Base-by-base conservation (phyloP, 1,140 invertebrate genomes). In the Spodoptera frugiperda region DNA sequence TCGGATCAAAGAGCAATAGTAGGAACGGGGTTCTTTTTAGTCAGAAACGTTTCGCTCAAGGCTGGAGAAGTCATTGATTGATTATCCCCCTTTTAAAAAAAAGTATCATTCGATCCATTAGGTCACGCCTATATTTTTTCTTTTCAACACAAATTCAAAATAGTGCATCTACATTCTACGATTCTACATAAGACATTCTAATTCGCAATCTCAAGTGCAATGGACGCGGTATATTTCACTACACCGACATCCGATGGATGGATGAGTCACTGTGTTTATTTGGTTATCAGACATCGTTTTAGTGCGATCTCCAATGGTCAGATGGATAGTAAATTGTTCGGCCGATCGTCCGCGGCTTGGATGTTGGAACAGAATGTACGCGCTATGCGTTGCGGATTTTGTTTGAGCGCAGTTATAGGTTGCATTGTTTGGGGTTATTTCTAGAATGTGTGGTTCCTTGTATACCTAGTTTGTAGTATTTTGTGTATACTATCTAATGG, bases 201-300 rank as follows among this genome's bases (percentile, higher is more conserved):
- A 21, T 61, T 10, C 21, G 0, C 8, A 65, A 49, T 65, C 55
- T 54, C 33, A 77, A 59, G 55, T 70, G 57, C 57, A 81, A 81
- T 76, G 79, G 71, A 78, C 48, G 44, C 61, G 33, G 19, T 48
- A 25, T 21, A 44, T 53, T 30, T 59, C 51, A 67, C 48, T 59
- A 71, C 73, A 79, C 74, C 70, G 71, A 70, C 68, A 78, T 76
- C 19, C 19, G 55, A 48, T 77, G 76, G 61, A 78, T 67, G 53
- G 57, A 80, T 85, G 83, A 85, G 63, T 85, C 83, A 85, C 76
- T 55, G 51, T 80, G 79, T 86, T 82, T 84, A 80, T 85, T 77
- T 79, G 78, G 63, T 85, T 85, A 84, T 82, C 82, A 81, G 74
- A 54, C 53, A 74, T 63, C 68, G 55, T 75, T 79, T 81, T 78